phyloP scores from a whole-genome alignment of 2,888 invertebrate species.

The Glaucopsyche alexis region DNA sequence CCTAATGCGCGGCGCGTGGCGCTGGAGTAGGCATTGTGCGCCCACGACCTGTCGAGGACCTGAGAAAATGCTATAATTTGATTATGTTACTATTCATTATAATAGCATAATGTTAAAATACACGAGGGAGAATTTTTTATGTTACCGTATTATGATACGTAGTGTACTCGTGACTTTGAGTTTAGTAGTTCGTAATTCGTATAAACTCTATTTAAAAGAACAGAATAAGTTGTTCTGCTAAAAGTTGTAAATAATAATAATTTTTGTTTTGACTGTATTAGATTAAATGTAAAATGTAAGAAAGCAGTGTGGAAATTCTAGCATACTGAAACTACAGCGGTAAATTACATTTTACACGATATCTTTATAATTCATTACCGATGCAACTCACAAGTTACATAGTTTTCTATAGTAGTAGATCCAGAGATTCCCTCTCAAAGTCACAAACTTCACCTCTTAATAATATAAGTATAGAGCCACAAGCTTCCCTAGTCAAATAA shows the following conservation, averaged over 20 bases:
- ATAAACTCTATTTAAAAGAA: not conserved
- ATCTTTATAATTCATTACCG: too few species aligned
- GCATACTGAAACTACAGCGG: not conserved
- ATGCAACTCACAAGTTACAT: too few species aligned
- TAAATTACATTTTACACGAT: too few species aligned
- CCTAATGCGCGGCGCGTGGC: slow-evolving; percentile 71
- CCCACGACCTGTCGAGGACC: slow-evolving; percentile 40
- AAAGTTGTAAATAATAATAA: not conserved
- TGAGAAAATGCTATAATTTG: slow-evolving; percentile 40
- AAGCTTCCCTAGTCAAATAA: not conserved
- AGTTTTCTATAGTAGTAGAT: too few species aligned
- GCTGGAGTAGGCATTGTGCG: slow-evolving; percentile 57
- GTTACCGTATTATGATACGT: not conserved
- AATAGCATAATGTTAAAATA: slow-evolving; percentile 23
- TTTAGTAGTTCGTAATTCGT: not conserved
- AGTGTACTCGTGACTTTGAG: not conserved
- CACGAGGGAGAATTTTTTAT: not conserved
- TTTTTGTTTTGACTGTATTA: too few species aligned
- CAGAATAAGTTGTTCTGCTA: not conserved
- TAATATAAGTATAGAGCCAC: not conserved
- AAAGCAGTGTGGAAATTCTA: not conserved
- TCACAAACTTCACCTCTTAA: too few species aligned
- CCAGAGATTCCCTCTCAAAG: too few species aligned
- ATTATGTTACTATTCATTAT: slow-evolving; percentile 38
- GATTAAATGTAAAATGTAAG: not conserved